A percentile compares a stretch with the other conserved stretches of the same genome.
These are phyloP conservation scores for Epinotia nisella DNA, from an alignment of 2,888 invertebrate species.

Conservation along the genomic window DNA sequence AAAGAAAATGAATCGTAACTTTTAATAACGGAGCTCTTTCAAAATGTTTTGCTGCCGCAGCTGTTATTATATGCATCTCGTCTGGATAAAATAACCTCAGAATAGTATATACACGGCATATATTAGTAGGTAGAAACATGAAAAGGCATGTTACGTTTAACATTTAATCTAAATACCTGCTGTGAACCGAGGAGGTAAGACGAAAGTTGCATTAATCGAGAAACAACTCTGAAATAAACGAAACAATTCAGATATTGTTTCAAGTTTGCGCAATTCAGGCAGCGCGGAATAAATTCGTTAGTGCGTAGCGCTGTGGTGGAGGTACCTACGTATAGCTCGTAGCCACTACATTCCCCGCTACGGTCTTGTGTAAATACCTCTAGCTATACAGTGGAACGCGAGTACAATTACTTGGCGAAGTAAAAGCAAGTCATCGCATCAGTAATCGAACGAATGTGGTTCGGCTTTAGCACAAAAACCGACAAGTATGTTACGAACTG, in stretches of 20 bases:
- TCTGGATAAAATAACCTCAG: constrained; percentile 59
- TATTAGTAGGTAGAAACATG: constrained; percentile 50
- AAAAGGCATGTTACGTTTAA: neutral
- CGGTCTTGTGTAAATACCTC: constrained; percentile 43
- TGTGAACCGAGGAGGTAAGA: constrained; percentile 3
- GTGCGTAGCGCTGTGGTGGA: constrained; percentile 55
- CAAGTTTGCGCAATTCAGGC: constrained; percentile 29
- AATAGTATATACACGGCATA: neutral
- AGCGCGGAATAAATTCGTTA: constrained; percentile 39
- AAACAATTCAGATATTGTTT: constrained; percentile 40
- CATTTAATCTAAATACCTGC: constrained; percentile 9
- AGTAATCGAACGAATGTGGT: constrained; percentile 66
- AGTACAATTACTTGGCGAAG: constrained; percentile 74
- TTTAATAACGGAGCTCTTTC: constrained; percentile 54
- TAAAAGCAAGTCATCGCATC: constrained; percentile 79
- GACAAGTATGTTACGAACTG: constrained; percentile 58
- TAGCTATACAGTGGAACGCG: constrained; percentile 49
- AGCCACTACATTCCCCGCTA: constrained; percentile 52
- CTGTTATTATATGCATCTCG: constrained; percentile 47
- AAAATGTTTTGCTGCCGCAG: constrained; percentile 53
- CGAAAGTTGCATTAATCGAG: constrained; percentile 20
- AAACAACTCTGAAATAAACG: constrained; percentile 30
- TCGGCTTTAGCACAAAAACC: constrained; percentile 76
- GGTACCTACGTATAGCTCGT: constrained; percentile 61
- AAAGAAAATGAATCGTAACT: constrained; percentile 62